phyloP scores from a whole-genome alignment of 2,113 vertebrate species.

The Carassius auratus region DNA sequence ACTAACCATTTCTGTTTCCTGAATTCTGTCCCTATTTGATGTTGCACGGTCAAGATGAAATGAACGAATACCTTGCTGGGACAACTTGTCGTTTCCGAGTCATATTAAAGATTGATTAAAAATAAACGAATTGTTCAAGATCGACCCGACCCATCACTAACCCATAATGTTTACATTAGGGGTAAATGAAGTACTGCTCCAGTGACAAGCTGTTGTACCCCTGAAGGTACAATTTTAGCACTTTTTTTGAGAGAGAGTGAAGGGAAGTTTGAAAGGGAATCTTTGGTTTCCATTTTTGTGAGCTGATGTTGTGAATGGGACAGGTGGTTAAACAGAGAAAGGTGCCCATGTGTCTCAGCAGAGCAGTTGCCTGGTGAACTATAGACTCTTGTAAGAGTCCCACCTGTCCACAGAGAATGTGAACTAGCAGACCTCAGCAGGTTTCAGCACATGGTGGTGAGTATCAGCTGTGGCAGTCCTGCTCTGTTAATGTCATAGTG shows the following conservation, averaged over 20 bases:
- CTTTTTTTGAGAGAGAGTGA: neutral
- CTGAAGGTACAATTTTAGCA: neutral
- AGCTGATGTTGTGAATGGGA: neutral
- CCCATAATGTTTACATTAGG: neutral
- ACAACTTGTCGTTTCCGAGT: no score
- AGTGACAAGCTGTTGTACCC: neutral
- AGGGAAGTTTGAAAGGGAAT: slow-evolving; percentile 20
- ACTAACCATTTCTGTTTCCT: no score
- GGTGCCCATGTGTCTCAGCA: slow-evolving; percentile 13
- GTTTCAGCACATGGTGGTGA: slow-evolving; percentile 6
- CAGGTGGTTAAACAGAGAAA: slow-evolving; percentile 31
- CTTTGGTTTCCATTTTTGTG: neutral
- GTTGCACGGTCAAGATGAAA: no score
- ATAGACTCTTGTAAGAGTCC: neutral
- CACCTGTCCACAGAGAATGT: slow-evolving; percentile 28
- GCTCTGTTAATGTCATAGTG: neutral
- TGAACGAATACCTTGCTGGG: no score
- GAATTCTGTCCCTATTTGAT: no score
- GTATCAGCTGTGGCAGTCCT: neutral
- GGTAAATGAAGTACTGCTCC: neutral
- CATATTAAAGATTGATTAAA: no score
- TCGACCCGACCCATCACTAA: no score
- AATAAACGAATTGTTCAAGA: no score
- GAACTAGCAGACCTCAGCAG: neutral
- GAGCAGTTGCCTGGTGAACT: slow-evolving; percentile 29